These are phyloP conservation scores for Myrmecobius fasciatus DNA, from an alignment of 2,113 vertebrate genomes.

Conservation along the genomic window DNA sequence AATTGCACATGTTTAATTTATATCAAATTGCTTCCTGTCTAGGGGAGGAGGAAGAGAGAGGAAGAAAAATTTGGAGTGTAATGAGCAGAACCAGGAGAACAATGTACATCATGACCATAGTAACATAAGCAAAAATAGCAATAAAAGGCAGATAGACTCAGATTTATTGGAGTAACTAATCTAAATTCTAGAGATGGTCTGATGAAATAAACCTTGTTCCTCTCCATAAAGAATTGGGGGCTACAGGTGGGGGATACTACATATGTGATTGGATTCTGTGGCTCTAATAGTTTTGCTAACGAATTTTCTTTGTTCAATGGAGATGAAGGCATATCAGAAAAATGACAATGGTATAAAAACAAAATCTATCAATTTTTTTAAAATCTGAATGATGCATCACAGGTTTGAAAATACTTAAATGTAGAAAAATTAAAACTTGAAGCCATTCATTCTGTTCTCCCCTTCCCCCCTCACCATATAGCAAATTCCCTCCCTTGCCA, in stretches of 20 bases:
- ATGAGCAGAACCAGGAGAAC: not conserved
- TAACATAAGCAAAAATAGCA: not conserved
- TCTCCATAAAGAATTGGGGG: not conserved
- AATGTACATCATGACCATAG: not conserved
- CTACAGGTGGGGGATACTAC: not conserved
- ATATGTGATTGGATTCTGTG: not conserved
- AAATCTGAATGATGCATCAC: constrained; percentile 24
- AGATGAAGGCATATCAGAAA: not conserved
- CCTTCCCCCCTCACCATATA: not conserved
- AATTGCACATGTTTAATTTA: too few species aligned
- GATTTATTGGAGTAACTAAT: not conserved
- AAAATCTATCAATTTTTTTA: not conserved
- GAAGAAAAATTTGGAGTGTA: too few species aligned
- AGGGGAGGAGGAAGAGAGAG: too few species aligned
- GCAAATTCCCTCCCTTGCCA: constrained; percentile 21
- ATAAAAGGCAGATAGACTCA: not conserved
- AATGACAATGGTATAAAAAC: not conserved
- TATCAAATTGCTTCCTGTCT: too few species aligned
- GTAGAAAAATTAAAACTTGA: constrained; percentile 61
- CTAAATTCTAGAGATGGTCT: not conserved
- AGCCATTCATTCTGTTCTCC: constrained; percentile 52
- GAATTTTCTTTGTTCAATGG: not conserved
- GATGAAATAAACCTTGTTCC: not conserved
- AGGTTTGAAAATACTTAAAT: constrained; percentile 61
- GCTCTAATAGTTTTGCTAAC: not conserved